Conservation (phyloP, 2,888 invertebrate genomes). For the Drosophila dives region DNA sequence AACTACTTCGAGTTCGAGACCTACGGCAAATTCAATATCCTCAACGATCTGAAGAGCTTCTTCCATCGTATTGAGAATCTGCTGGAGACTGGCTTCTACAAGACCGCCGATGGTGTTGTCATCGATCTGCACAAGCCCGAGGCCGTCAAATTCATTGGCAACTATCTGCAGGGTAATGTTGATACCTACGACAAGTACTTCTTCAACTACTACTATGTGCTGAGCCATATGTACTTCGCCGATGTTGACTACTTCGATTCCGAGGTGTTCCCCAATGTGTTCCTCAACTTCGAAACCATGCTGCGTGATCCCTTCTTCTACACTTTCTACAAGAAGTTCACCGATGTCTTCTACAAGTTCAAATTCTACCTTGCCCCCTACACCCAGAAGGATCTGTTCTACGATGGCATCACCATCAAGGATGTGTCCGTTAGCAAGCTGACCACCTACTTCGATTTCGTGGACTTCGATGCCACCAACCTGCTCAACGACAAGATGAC, state of each 20-base stretch:
- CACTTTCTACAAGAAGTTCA: slow-evolving; percentile 88
- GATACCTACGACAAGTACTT: slow-evolving; percentile 77
- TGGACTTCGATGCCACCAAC: slow-evolving; percentile 88
- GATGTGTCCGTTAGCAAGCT: slow-evolving; percentile 88
- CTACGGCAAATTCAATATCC: slow-evolving; percentile 75
- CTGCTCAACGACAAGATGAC: slow-evolving; percentile 86
- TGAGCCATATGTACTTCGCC: slow-evolving; percentile 76
- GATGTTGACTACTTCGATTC: slow-evolving; percentile 67
- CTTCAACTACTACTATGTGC: slow-evolving; percentile 77
- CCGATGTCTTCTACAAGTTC: slow-evolving; percentile 87
- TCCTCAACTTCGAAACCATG: slow-evolving; percentile 88
- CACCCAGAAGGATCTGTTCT: slow-evolving; percentile 87
- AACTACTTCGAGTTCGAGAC: slow-evolving; percentile 82
- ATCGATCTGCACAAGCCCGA: slow-evolving; percentile 87
- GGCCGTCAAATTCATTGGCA: slow-evolving; percentile 88
- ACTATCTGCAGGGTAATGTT: slow-evolving; percentile 87
- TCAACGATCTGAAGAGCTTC: slow-evolving; percentile 69
- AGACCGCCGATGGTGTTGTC: slow-evolving; percentile 86
- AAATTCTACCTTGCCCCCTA: slow-evolving; percentile 88
- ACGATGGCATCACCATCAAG: slow-evolving; percentile 88
- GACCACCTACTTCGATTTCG: slow-evolving; percentile 90
- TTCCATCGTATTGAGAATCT: slow-evolving; percentile 86
- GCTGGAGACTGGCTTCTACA: slow-evolving; percentile 85
- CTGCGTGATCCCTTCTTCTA: slow-evolving; percentile 91
- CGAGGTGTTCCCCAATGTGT: slow-evolving; percentile 85